A percentile compares a stretch with the other conserved stretches of the same genome.
Conservation (phyloP, 2,797 vertebrate genomes). For the Sternarchorhynchus goeldii region DNA sequence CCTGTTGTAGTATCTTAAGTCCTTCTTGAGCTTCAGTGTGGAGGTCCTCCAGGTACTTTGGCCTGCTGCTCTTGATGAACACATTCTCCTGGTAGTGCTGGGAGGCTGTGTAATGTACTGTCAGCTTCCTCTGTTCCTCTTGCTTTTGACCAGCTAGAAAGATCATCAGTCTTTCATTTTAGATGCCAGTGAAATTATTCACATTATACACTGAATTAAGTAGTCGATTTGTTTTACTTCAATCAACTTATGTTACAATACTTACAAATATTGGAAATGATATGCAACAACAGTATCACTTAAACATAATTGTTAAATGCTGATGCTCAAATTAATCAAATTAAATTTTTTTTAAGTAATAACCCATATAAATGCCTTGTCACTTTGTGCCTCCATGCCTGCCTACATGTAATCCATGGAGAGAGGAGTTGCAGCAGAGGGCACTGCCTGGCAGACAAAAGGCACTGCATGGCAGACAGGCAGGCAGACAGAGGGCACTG, state of each 20-base stretch:
- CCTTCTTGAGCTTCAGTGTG: conserved; percentile 82
- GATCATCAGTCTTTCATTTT: neutral
- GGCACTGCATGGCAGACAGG: conserved; percentile 52
- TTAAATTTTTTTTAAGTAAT: too few relatives aligned
- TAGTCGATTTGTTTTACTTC: too few relatives aligned
- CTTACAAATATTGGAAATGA: too few relatives aligned
- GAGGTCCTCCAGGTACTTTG: conserved; percentile 89
- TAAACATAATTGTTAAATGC: too few relatives aligned
- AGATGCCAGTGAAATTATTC: neutral
- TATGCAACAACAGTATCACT: too few relatives aligned
- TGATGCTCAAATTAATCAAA: too few relatives aligned
- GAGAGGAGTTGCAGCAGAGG: conserved; percentile 37
- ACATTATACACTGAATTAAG: neutral
- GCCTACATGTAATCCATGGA: neutral
- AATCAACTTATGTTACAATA: too few relatives aligned
- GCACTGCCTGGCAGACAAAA: conserved; percentile 33
- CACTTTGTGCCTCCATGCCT: neutral
- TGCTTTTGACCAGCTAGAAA: conserved; percentile 79
- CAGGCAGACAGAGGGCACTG: neutral
- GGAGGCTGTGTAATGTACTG: conserved; percentile 75
- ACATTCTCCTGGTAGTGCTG: conserved; percentile 90
- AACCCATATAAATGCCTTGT: neutral
- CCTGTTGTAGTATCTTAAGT: conserved; percentile 53
- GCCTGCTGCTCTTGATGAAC: conserved; percentile 88
- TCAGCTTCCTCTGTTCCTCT: conserved; percentile 76